A percentile compares a stretch with the other conserved stretches of the same genome.
Evolutionary conservation across 2,113 vertebrate species (phyloP).

Genomic region (Strigops habroptila): DNA sequence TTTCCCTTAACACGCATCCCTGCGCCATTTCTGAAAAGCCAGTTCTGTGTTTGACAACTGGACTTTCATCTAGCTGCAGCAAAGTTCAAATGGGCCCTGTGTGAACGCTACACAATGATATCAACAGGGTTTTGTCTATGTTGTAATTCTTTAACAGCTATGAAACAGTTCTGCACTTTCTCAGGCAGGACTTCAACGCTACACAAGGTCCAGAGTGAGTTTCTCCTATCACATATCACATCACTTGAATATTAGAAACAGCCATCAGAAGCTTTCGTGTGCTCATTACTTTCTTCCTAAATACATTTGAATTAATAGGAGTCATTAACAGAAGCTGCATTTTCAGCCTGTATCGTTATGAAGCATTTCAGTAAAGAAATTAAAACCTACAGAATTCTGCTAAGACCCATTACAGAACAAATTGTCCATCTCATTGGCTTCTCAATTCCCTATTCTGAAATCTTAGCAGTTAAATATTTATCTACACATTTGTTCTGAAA

Average conservation of each 20-base stretch:
- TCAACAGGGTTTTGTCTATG: neutral
- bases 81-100: neutral
- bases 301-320: neutral
- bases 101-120: neutral
- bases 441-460: neutral
- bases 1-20: neutral
- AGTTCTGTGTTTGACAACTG: neutral
- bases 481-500: neutral
- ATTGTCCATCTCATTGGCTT: neutral
- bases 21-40: neutral
- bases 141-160: neutral
- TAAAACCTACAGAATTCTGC: neutral
- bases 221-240: neutral
- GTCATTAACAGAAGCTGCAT: neutral
- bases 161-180: neutral
- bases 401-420: neutral
- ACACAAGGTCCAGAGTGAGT: neutral
- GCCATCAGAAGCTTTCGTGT: neutral
- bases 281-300: neutral
- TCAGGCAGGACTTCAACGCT: neutral
- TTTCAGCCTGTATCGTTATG: neutral
- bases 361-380: neutral
- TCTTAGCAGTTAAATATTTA: conserved; percentile 25
- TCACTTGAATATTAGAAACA: fast-evolving
- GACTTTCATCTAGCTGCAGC: neutral